phyloP scores from a whole-genome alignment of 2,888 invertebrate genomes.

The Nephrotoma appendiculata region DNA sequence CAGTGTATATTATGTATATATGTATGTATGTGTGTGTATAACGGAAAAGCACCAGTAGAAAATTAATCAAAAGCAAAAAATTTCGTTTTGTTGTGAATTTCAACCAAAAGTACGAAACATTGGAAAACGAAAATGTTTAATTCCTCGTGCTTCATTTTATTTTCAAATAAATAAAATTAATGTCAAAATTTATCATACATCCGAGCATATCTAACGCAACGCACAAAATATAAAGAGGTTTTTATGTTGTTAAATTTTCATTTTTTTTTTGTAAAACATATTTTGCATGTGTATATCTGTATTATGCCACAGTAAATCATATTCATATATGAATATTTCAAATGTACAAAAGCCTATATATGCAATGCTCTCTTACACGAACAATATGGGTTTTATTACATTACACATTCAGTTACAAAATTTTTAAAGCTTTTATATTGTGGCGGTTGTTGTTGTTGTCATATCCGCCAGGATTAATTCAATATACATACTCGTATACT shows the following conservation, averaged over 20 bases:
- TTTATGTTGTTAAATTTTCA: neutral
- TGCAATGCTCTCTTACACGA: neutral
- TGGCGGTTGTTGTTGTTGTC: neutral
- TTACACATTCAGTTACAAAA: neutral
- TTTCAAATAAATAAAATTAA: neutral
- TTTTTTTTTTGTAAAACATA: neutral
- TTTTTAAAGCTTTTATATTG: neutral
- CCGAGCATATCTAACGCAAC: neutral
- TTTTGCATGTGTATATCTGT: neutral
- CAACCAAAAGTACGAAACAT: neutral
- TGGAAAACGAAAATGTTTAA: neutral
- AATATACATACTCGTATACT: neutral
- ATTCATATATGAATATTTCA: neutral
- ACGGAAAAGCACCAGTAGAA: neutral
- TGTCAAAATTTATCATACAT: neutral
- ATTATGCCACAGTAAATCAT: neutral
- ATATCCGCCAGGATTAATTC: neutral
- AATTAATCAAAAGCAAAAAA: neutral
- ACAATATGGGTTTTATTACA: neutral
- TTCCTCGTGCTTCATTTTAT: neutral
- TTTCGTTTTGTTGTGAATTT: neutral
- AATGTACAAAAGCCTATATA: neutral
- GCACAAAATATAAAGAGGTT: neutral
- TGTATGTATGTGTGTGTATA: neutral
- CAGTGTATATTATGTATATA: neutral